Conservation (phyloP, 1,140 invertebrate species). For the Aradophagus sp. region DNA sequence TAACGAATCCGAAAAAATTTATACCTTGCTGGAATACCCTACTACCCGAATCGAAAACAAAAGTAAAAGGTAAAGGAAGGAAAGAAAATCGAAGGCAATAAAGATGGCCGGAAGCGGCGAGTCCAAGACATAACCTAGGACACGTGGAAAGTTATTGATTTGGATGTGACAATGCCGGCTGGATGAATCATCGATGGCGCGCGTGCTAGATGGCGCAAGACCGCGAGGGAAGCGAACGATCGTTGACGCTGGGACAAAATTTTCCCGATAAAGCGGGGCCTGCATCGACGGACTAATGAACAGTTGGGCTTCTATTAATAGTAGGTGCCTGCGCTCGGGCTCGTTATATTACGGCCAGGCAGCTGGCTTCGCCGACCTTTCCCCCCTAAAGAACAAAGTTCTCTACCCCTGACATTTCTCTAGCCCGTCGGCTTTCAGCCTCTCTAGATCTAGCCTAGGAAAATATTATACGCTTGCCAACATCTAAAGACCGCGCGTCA, state of each 20-base stretch:
- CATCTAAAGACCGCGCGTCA: conserved; percentile 18
- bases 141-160: too few relatives aligned
- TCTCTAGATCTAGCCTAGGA: conserved; percentile 56
- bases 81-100: too few relatives aligned
- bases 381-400: conserved; percentile 53
- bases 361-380: conserved; percentile 66
- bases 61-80: too few relatives aligned
- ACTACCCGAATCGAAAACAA: too few relatives aligned
- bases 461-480: conserved; percentile 60
- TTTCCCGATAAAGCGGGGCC: conserved; percentile 62
- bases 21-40: too few relatives aligned
- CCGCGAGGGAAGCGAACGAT: conserved; percentile 20
- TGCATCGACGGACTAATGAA: conserved; percentile 70
- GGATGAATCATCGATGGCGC: too few relatives aligned
- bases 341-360: conserved; percentile 69
- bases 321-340: conserved; percentile 63
- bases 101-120: too few relatives aligned
- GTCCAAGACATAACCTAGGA: too few relatives aligned
- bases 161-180: too few relatives aligned
- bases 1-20: too few relatives aligned
- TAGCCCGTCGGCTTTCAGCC: conserved; percentile 45
- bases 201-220: too few relatives aligned
- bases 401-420: conserved; percentile 64
- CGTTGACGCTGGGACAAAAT: conserved; percentile 37
- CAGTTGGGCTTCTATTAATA: conserved; percentile 70